phyloP scores from a whole-genome alignment of 2,888 invertebrate species.

The Piscicola geometra region DNA sequence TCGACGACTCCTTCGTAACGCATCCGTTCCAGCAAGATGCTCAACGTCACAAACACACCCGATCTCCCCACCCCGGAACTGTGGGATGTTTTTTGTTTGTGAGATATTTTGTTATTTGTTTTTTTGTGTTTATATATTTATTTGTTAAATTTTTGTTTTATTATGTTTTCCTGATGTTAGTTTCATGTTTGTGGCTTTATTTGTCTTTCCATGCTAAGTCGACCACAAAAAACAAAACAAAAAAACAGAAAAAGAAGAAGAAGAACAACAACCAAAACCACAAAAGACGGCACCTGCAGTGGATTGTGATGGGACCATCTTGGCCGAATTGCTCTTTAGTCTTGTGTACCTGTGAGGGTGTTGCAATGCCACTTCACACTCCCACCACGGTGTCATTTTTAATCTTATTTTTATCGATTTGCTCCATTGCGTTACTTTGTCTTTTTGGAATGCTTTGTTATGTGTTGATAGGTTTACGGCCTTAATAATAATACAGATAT shows the following conservation, averaged over 20 bases:
- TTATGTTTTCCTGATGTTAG: too few relatives aligned
- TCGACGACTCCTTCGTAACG: constrained; percentile 97
- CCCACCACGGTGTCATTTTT: too few relatives aligned
- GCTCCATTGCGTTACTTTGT: too few relatives aligned
- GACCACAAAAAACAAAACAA: background rate
- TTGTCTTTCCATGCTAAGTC: too few relatives aligned
- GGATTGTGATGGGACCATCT: constrained; percentile 97
- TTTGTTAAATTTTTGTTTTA: background rate
- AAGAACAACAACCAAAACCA: background rate
- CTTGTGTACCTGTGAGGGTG: too few relatives aligned
- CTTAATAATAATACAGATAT: too few relatives aligned
- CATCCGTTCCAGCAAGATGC: constrained; percentile 96
- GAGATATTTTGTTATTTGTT: background rate
- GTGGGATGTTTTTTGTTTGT: background rate
- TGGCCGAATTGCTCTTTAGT: constrained; percentile 99
- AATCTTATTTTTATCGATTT: too few relatives aligned
- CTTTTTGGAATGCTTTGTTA: too few relatives aligned
- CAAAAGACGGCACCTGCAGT: constrained; percentile 71
- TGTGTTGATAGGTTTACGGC: too few relatives aligned
- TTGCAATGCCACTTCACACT: too few relatives aligned
- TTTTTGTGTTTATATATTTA: too few relatives aligned
- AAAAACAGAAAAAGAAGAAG: background rate
- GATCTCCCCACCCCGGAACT: constrained; percentile 97
- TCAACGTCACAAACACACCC: constrained; percentile 94
- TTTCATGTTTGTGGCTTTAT: too few relatives aligned